Evolutionary conservation across 1,140 invertebrate species (phyloP).

Genomic region (Hyposmocoma kahamanoa): DNA sequence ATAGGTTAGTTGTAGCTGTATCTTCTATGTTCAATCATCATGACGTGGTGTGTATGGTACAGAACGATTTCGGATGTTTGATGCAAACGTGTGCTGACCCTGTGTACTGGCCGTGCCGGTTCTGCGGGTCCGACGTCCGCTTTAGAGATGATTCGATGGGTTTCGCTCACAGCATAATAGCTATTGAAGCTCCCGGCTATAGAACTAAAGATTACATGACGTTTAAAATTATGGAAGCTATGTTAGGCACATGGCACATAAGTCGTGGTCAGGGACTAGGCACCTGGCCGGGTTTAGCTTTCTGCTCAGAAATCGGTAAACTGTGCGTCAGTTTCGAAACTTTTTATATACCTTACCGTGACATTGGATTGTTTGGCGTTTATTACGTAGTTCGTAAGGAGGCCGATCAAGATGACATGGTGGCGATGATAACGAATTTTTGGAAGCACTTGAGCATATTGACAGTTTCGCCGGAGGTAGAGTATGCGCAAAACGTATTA

Average conservation of each 20-base stretch:
- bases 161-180: conserved; percentile 81
- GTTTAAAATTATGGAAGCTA: conserved; percentile 28
- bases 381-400: conserved; percentile 46
- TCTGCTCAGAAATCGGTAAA: conserved; percentile 28
- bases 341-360: conserved; percentile 58
- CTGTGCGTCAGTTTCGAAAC: conserved; percentile 59
- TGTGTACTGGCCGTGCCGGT: conserved; percentile 27
- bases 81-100: neutral
- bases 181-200: conserved; percentile 77
- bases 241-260: conserved; percentile 40
- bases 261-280: conserved; percentile 41
- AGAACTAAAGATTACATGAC: conserved; percentile 29
- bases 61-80: conserved; percentile 26
- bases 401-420: conserved; percentile 44
- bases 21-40: conserved; percentile 91
- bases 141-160: conserved; percentile 83
- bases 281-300: conserved; percentile 41
- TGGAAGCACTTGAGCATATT: conserved; percentile 59
- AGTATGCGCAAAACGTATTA: conserved; percentile 43
- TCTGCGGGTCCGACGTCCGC: conserved; percentile 76
- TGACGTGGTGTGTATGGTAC: conserved; percentile 79
- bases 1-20: conserved; percentile 88
- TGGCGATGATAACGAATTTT: conserved; percentile 38
- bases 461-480: conserved; percentile 35
- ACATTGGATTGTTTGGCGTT: conserved; percentile 65